These are phyloP conservation scores for Caenorhabditis auriculariae DNA, from an alignment of 2,888 invertebrate species.

Conservation along the genomic window DNA sequence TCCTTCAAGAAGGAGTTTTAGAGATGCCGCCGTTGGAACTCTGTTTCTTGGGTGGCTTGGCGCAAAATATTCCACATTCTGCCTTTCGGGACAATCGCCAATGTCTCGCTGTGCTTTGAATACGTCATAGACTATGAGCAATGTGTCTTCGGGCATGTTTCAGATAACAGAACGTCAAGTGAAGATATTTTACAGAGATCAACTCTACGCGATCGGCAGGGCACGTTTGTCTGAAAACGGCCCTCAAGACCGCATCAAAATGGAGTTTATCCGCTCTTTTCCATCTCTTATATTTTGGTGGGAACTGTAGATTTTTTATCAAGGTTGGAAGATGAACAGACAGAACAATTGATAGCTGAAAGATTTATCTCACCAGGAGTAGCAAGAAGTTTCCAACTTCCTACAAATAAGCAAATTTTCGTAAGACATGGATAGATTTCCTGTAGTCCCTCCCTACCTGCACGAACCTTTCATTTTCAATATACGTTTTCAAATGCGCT, in stretches of 20 bases:
- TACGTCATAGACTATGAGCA: slow-evolving; percentile 38
- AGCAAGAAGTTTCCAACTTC: no score
- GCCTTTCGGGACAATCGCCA: slow-evolving; percentile 44
- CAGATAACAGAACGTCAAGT: not conserved
- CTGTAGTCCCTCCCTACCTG: no score
- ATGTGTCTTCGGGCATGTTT: slow-evolving; percentile 23
- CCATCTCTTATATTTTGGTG: slow-evolving; percentile 41
- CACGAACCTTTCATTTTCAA: no score
- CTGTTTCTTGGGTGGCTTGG: slow-evolving; percentile 45
- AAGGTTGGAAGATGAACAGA: no score
- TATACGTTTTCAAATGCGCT: no score
- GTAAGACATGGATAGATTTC: no score
- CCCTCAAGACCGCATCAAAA: slow-evolving; percentile 28
- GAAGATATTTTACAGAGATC: slow-evolving; percentile 12
- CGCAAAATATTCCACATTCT: slow-evolving; percentile 43
- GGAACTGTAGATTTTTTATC: no score
- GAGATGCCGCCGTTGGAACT: slow-evolving; percentile 46
- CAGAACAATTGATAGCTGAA: no score
- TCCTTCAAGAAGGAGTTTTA: no score
- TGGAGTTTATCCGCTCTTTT: slow-evolving; percentile 31
- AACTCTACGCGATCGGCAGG: slow-evolving; percentile 29
- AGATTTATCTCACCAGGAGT: no score
- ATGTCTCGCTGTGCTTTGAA: slow-evolving; percentile 42
- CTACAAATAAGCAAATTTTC: no score
- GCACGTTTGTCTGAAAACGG: slow-evolving; percentile 33